A percentile compares a stretch with the other conserved stretches of the same genome.
Evolutionary conservation across 2,888 invertebrate genomes (phyloP).

Genomic region (Rhagonycha lutea): DNA sequence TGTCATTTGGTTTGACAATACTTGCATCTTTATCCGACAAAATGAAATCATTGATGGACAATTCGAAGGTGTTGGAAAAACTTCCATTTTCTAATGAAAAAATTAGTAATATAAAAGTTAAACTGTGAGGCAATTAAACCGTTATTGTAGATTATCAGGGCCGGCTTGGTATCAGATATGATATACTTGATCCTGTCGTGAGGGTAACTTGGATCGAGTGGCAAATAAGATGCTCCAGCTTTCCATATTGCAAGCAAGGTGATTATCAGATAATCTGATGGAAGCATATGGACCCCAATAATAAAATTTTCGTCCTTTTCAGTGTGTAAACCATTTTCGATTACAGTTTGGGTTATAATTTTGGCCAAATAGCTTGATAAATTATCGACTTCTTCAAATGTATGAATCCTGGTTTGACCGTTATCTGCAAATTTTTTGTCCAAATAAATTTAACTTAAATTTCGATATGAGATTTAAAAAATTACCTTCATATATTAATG

Average conservation of each 20-base stretch:
- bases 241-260: conserved; percentile 77
- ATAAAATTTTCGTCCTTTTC: too few species aligned
- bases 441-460: too few species aligned
- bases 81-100: conserved; percentile 12
- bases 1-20: conserved; percentile 49
- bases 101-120: background rate
- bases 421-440: too few species aligned
- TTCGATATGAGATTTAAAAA: too few species aligned
- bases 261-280: conserved; percentile 69
- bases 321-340: too few species aligned
- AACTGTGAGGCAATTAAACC: conserved; percentile 51
- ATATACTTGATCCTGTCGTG: conserved; percentile 76
- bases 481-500: too few species aligned
- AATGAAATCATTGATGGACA: too few species aligned
- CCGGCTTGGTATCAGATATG: conserved; percentile 72
- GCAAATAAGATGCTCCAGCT: conserved; percentile 82
- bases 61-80: conserved; percentile 42
- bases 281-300: too few species aligned
- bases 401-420: too few species aligned
- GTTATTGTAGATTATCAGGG: conserved; percentile 69
- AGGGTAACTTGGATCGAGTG: conserved; percentile 76
- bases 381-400: too few species aligned
- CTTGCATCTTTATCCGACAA: conserved; percentile 45
- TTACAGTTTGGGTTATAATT: too few species aligned
- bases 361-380: too few species aligned